Conservation (phyloP, 2,888 invertebrate genomes). For the Drosophila antonietae region DNA sequence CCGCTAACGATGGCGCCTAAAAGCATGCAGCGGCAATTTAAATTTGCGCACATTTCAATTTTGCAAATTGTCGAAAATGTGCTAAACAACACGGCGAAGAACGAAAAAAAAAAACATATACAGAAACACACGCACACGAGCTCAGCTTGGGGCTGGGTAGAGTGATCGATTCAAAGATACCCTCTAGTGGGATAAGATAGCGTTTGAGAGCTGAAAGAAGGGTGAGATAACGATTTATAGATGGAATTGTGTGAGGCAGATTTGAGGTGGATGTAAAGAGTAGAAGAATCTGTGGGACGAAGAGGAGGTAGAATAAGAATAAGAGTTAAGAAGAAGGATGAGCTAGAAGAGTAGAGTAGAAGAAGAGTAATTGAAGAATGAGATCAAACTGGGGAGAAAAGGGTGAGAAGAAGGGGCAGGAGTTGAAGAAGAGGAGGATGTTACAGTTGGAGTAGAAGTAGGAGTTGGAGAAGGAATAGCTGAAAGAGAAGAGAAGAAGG, state of each 20-base stretch:
- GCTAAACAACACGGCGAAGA: conserved; percentile 46
- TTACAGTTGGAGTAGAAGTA: too few relatives aligned
- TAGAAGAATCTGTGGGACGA: too few relatives aligned
- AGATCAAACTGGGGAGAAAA: too few relatives aligned
- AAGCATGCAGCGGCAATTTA: conserved; percentile 74
- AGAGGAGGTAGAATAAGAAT: background rate
- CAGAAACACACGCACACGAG: background rate
- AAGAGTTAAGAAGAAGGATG: too few relatives aligned
- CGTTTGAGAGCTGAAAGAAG: too few relatives aligned
- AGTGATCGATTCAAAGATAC: background rate
- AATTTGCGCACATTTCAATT: conserved; percentile 73
- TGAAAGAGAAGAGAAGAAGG: too few relatives aligned
- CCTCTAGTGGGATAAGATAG: background rate
- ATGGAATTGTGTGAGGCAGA: background rate
- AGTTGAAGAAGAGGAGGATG: too few relatives aligned
- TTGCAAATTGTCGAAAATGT: conserved; percentile 62
- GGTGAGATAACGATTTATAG: background rate
- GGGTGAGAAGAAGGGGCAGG: too few relatives aligned
- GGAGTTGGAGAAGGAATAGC: too few relatives aligned
- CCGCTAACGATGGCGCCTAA: conserved; percentile 74
- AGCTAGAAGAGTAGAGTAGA: too few relatives aligned
- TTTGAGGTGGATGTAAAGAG: background rate
- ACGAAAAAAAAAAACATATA: background rate
- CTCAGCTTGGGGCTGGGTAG: background rate
- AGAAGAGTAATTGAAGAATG: too few relatives aligned